A percentile compares a stretch with the other conserved stretches of the same genome.
phyloP scores from a whole-genome alignment of 2,113 vertebrate species.

The Ochotona curzoniae region DNA sequence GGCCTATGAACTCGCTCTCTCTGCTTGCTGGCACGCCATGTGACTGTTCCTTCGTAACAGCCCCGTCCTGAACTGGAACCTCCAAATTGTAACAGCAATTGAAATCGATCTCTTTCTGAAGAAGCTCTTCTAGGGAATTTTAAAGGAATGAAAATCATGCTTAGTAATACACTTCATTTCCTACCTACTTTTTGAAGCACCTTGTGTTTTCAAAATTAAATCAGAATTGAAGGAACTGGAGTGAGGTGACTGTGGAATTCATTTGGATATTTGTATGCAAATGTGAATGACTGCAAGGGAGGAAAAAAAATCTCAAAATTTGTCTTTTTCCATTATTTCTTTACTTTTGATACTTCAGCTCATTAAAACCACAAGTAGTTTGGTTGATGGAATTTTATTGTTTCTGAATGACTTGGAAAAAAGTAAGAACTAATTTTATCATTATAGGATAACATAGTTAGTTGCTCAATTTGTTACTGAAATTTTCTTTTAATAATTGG shows the following conservation, averaged over 20 bases:
- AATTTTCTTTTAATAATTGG: conserved; percentile 10
- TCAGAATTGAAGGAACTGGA: neutral
- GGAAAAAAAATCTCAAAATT: neutral
- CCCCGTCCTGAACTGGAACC: too few relatives aligned
- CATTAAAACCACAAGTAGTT: neutral
- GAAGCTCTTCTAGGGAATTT: too few relatives aligned
- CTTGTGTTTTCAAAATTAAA: neutral
- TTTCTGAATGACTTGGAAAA: neutral
- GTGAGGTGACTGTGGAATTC: neutral
- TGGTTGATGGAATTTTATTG: neutral
- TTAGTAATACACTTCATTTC: too few relatives aligned
- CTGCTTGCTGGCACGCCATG: too few relatives aligned
- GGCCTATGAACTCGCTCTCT: too few relatives aligned
- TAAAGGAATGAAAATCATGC: too few relatives aligned
- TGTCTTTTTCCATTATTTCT: neutral
- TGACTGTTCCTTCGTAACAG: too few relatives aligned
- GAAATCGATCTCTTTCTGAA: too few relatives aligned
- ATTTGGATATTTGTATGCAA: neutral
- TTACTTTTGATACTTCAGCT: neutral
- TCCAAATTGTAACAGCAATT: too few relatives aligned
- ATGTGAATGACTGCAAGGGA: neutral
- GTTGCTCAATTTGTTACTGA: neutral
- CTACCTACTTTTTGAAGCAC: too few relatives aligned
- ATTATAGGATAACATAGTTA: neutral
- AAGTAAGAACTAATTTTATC: neutral